phyloP scores from a whole-genome alignment of 2,797 vertebrate species.

The Acipenser oxyrinchus region DNA sequence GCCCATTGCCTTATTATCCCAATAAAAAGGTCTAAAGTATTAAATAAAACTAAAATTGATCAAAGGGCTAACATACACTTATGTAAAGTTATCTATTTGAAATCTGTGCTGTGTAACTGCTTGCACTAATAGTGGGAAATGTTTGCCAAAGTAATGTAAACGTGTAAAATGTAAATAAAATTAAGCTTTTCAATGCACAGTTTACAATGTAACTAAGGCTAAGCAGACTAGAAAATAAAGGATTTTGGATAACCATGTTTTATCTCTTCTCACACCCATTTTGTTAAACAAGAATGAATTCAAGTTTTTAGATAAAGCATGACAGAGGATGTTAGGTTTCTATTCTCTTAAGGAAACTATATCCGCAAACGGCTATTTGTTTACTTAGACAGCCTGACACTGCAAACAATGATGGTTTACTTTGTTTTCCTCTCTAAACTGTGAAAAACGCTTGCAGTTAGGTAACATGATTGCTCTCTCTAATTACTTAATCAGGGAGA shows the following conservation, averaged over 20 bases:
- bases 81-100: no score
- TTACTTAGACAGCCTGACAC: not conserved
- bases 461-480: constrained; percentile 40
- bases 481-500: constrained; percentile 53
- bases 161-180: no score
- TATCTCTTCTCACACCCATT: not conserved
- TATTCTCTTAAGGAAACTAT: constrained; percentile 1
- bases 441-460: constrained; percentile 33
- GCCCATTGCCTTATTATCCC: no score
- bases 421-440: constrained; percentile 17
- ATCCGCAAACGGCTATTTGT: not conserved
- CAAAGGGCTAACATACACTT: no score
- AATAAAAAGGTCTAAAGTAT: no score
- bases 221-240: not conserved
- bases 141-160: no score
- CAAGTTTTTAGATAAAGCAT: not conserved
- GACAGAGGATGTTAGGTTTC: not conserved
- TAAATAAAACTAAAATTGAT: no score
- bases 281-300: not conserved
- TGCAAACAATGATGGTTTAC: constrained; percentile 5
- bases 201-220: no score
- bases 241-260: not conserved
- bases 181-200: no score
- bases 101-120: no score
- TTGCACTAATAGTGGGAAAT: no score